Conservation (phyloP, 1,140 invertebrate genomes). For the Homarus americanus region DNA sequence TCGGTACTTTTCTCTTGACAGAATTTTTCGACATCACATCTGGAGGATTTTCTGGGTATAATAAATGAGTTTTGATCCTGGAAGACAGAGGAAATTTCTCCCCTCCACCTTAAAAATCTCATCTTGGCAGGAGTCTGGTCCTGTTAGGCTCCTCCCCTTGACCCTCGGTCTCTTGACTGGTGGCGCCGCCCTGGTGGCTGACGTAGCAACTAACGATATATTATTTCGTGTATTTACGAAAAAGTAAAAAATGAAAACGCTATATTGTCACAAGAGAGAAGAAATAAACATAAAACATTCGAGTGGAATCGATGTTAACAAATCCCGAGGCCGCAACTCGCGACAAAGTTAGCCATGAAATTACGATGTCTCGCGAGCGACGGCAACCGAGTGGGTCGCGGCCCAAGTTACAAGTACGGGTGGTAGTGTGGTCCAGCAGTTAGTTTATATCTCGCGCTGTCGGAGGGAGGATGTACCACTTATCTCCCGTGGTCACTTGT, state of each 20-base stretch:
- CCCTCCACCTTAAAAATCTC: background rate
- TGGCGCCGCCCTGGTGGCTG: constrained; percentile 58
- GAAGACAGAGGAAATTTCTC: constrained; percentile 13
- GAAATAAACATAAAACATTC: background rate
- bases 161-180: constrained; percentile 37
- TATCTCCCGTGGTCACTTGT: constrained; percentile 47
- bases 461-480: constrained; percentile 54
- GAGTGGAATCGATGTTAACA: background rate
- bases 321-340: constrained; percentile 3
- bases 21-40: background rate
- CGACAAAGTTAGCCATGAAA: constrained; percentile 16
- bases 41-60: background rate
- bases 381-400: constrained; percentile 53
- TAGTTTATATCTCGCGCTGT: constrained; percentile 65
- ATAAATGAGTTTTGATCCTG: background rate
- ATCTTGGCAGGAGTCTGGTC: background rate
- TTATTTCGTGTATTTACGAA: constrained; percentile 4
- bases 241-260: constrained; percentile 9
- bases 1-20: background rate
- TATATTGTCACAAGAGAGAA: background rate
- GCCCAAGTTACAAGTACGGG: constrained; percentile 65
- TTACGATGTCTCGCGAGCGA: constrained; percentile 24
- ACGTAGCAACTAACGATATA: background rate
- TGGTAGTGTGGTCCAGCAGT: constrained; percentile 31
- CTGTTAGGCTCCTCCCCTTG: constrained; percentile 19